Conservation (phyloP, 2,797 vertebrate genomes). For the Carapus acus region DNA sequence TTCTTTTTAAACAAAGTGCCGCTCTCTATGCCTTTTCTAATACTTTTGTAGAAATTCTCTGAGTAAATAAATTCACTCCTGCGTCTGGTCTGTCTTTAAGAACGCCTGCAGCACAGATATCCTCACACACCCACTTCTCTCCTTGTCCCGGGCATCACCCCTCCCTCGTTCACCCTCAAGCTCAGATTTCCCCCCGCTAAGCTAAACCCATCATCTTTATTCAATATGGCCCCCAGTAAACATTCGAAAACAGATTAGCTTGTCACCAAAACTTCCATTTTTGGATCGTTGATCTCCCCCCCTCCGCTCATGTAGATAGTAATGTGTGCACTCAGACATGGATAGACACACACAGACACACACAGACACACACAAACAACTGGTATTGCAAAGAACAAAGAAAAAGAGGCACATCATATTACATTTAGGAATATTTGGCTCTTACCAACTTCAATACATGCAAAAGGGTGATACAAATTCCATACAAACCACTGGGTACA, state of each 20-base stretch:
- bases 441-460: constrained; percentile 36
- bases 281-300: constrained; percentile 28
- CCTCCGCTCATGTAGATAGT: constrained; percentile 8
- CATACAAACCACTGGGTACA: constrained; percentile 10
- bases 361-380: not conserved
- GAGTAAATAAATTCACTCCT: constrained; percentile 35
- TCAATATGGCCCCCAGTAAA: constrained; percentile 63
- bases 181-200: constrained; percentile 36
- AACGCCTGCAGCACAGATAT: constrained; percentile 43
- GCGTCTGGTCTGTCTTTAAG: constrained; percentile 34
- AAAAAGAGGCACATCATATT: constrained; percentile 20
- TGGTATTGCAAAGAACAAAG: constrained; percentile 2
- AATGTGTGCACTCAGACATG: constrained; percentile 2
- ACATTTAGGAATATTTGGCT: constrained; percentile 11
- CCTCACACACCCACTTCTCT: constrained; percentile 42
- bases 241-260: constrained; percentile 62
- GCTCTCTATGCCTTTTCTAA: constrained; percentile 32
- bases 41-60: too few relatives aligned
- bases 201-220: constrained; percentile 70
- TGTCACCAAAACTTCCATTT: constrained; percentile 53
- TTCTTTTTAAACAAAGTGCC: constrained; percentile 21
- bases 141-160: constrained; percentile 52
- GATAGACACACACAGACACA: not conserved
- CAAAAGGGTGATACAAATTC: constrained; percentile 20
- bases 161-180: constrained; percentile 50